phyloP scores from a whole-genome alignment of 2,888 invertebrate genomes.

The Leptogaster cylindrica region DNA sequence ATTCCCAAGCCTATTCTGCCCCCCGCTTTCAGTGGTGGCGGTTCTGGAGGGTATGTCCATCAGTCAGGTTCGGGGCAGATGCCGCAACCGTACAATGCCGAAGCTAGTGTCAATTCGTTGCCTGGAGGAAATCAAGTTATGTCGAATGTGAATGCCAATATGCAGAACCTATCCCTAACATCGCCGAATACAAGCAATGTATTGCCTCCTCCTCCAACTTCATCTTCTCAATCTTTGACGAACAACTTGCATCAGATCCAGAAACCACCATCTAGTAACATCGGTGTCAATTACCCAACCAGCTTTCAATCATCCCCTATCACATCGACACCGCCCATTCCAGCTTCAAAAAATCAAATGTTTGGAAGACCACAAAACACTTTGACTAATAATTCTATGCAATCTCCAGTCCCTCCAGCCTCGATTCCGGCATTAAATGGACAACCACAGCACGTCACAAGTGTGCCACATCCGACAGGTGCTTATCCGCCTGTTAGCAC shows the following conservation, averaged over 20 bases:
- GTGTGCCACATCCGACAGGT: background rate
- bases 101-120: background rate
- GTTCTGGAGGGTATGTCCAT: background rate
- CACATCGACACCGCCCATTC: background rate
- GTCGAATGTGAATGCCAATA: conserved; percentile 47
- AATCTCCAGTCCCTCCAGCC: background rate
- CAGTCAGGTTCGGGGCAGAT: conserved; percentile 1
- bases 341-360: conserved; percentile 1
- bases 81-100: background rate
- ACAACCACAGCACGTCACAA: too few relatives aligned
- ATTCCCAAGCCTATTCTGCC: conserved; percentile 42
- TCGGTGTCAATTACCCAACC: conserved; percentile 5
- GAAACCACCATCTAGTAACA: background rate
- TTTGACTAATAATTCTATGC: background rate
- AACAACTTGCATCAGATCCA: background rate
- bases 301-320: background rate
- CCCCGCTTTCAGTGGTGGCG: conserved; percentile 28
- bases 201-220: conserved; percentile 36
- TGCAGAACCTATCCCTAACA: conserved; percentile 49
- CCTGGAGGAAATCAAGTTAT: conserved; percentile 15
- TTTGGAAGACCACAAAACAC: background rate
- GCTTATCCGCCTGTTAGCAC: background rate
- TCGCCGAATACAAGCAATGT: conserved; percentile 17
- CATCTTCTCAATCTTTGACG: too few relatives aligned
- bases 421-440: background rate